phyloP scores from a whole-genome alignment of 64 coral and sea anemone genomes.

The Stichodactyla helianthus region DNA sequence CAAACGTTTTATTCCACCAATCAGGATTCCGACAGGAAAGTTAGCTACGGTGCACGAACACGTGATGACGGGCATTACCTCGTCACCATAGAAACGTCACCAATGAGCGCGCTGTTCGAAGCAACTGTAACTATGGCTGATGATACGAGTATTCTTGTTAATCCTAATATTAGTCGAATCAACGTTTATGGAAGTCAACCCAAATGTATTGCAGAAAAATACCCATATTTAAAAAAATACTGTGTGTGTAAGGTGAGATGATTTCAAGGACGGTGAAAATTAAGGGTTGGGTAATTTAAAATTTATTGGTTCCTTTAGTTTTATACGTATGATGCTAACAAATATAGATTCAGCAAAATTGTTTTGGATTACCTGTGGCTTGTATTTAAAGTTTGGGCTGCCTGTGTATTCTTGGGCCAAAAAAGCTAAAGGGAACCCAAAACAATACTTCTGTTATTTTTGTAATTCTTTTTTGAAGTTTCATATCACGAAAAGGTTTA shows the following conservation, averaged over 20 bases:
- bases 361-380: too few species aligned
- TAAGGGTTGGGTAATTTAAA: neutral
- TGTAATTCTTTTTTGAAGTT: neutral
- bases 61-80: conserved; percentile 56
- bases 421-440: too few species aligned
- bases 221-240: conserved; percentile 77
- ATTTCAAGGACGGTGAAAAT: neutral
- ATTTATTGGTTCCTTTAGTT: too few species aligned
- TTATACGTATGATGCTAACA: too few species aligned
- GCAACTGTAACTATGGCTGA: conserved; percentile 44
- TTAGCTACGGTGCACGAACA: conserved; percentile 54
- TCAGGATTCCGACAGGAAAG: conserved; percentile 65
- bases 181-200: conserved; percentile 76
- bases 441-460: neutral
- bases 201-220: conserved; percentile 57
- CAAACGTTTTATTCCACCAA: conserved; percentile 63
- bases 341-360: too few species aligned
- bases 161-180: conserved; percentile 79
- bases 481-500: too few species aligned
- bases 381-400: too few species aligned
- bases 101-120: conserved; percentile 60
- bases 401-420: too few species aligned
- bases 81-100: conserved; percentile 65
- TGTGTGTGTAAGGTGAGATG: conserved; percentile 48
- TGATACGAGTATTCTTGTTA: conserved; percentile 30